Percentiles rank a stretch among this genome's conserved stretches.
These are phyloP conservation scores for Platycnemis pennipes DNA, from an alignment of 2,888 invertebrate genomes.

Conservation along the genomic window DNA sequence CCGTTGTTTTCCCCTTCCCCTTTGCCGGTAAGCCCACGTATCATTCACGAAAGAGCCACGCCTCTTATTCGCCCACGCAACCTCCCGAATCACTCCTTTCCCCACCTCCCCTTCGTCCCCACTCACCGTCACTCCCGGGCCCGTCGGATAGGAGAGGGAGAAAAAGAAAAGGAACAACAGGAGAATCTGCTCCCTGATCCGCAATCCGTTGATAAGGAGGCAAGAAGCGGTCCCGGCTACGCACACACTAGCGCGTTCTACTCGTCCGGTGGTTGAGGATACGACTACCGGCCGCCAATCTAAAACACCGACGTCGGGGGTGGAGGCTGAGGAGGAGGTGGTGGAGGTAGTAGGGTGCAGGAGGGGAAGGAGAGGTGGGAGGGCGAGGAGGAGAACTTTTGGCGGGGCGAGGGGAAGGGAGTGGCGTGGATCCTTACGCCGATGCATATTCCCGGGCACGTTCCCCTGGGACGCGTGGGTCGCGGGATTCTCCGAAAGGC, in stretches of 20 bases:
- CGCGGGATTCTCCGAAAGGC: background rate
- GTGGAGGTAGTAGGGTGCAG: too few relatives aligned
- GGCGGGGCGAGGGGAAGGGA: background rate
- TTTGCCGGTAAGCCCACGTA: background rate
- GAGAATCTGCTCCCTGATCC: background rate
- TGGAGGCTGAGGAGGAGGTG: background rate
- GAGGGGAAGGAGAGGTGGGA: too few relatives aligned
- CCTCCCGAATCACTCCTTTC: background rate
- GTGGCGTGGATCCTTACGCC: background rate
- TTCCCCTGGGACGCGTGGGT: slow-evolving; percentile 22
- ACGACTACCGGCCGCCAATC: background rate
- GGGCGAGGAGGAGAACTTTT: too few relatives aligned
- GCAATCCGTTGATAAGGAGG: background rate
- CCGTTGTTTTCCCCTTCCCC: background rate
- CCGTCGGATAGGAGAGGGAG: background rate
- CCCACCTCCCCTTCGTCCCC: background rate
- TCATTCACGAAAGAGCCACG: slow-evolving; percentile 6
- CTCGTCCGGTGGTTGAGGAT: background rate
- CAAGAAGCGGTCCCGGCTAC: background rate
- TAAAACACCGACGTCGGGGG: background rate
- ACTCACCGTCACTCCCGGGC: background rate
- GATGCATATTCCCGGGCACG: slow-evolving; percentile 40
- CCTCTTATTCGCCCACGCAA: slow-evolving; percentile 8
- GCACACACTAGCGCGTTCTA: background rate
- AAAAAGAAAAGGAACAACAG: background rate